Evolutionary conservation across 2,888 invertebrate genomes (phyloP), one percentile per base, ranked within the genome.

Genomic region (Athripsodes cinereus): DNA sequence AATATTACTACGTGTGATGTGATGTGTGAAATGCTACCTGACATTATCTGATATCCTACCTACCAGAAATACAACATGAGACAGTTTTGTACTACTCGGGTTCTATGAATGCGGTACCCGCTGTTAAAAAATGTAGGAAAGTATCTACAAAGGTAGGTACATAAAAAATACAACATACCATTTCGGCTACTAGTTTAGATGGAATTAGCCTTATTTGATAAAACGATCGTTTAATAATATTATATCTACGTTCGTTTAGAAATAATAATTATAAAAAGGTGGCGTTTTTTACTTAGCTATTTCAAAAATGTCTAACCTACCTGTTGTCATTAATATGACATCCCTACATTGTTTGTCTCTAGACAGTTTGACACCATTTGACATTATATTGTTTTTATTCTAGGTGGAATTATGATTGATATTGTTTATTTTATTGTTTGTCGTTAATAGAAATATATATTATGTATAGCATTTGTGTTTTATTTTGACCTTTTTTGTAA

Each of bases 1-100:
- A 26, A 26, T 26, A 26, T 3, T 40, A 40, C 13, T 40, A 26
- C 48, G 48, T 19, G 48, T 48, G 48, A 48, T 3, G 21, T 48
- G 48, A 52, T 22, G 57, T 57, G 57, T 57, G 57, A 57, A 53
- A 57, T 34, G 57, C 53, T 57, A 57, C 57, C 57, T 57, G 57
- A 48, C 57, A 21, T 57, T 56, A 56, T 56, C 56, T 52, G 13
- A 2, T 13, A 13, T 40, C 3, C 26, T 10, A 3, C 26, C 5
- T 26, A 26, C 10, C 5, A 6, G 26, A 3, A 13, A 19, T 52
- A 56, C n/a, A n/a, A n/a, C 56, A 56, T 16, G 56, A 50, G 56
- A 56, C 56, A 56, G 56, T 56, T 56, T 56, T 40, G 40, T 40
- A 40, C 8, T 13, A n/a, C n/a, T 16, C 40, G 13, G 40, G 2